These are phyloP conservation scores for Tapirus indicus DNA, from an alignment of 2,797 vertebrate species.

Conservation along the genomic window DNA sequence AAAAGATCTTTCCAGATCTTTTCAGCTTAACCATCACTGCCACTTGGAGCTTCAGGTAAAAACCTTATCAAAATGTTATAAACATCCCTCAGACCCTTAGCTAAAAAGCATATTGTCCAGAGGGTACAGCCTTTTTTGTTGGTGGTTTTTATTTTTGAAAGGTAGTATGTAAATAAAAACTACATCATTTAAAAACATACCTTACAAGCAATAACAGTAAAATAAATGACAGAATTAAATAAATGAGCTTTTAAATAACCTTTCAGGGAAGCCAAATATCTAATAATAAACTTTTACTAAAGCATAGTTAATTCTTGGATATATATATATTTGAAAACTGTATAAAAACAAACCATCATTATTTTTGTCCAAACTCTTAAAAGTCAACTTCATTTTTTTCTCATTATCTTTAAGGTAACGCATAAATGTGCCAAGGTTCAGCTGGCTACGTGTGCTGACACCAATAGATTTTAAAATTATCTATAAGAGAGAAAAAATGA, in stretches of 20 bases:
- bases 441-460: conserved; percentile 89
- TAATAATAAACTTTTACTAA: conserved; percentile 29
- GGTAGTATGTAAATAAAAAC: not conserved
- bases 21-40: not conserved
- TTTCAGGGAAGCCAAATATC: not conserved
- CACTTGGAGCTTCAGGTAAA: not conserved
- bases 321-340: not conserved
- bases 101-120: not conserved
- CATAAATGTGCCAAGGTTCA: conserved; percentile 94
- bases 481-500: conserved; percentile 85
- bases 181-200: not conserved
- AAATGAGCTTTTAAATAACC: not conserved
- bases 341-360: conserved; percentile 90
- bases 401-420: conserved; percentile 95
- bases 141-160: not conserved
- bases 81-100: not conserved
- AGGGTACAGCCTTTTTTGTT: not conserved
- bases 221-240: conserved; percentile 1
- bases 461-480: conserved; percentile 94
- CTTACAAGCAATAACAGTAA: not conserved
- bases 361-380: conserved; percentile 96
- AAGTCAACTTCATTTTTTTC: conserved; percentile 94
- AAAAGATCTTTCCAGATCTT: no score
- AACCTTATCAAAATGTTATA: not conserved
- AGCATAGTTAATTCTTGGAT: not conserved